Base-by-base conservation (phyloP, 2,888 invertebrate species). In the Rhagium mordax region DNA sequence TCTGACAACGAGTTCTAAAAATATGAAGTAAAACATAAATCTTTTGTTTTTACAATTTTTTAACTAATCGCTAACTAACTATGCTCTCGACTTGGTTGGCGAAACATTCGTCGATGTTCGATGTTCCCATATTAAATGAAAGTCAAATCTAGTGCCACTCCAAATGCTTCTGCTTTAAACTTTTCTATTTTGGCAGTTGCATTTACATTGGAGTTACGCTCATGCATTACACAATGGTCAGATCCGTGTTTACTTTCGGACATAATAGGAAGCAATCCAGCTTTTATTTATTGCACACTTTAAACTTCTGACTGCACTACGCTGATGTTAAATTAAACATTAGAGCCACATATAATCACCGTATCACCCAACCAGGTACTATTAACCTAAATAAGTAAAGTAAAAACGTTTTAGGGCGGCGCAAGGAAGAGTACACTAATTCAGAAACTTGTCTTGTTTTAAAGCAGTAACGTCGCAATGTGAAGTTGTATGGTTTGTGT, bases 311-410 rank as follows among this genome's bases (percentile, higher is more conserved):
- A 1, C 18, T 4, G 51, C 5, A 15, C 13, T 49, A 18, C 49
- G 18, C 16, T 49, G 10, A 18, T 49, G 49, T 16, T 49, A 49
- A 16, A 13, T 16, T 49, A 16, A 49, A 6, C 51, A 20, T 18
- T 51, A 20, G 8, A 7, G 13, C 13, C 51, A 13, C 51, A 51
- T 18, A 16, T 18, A 15, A 24, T 55, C 15, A 24, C n/a, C 27
- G 15, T n/a, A 15, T 21, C n/a, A 55, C n/a, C 20, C 51, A 24
- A 41, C 20, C 55, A 24, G 55, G 55, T 24, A 55, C 55, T 55
- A 55, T 55, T 55, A 55, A 55, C 55, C 55, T 27, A 55, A 55
- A 55, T 55, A 55, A n/a, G 21, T 24, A 13, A 20, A 55, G 21
- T 20, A 24, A 55, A 55, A 21, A 21, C 21, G 24, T 21, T 10